Evolutionary conservation across 2,797 vertebrate genomes (phyloP).

Genomic region (Rhinoraja longicauda): DNA sequence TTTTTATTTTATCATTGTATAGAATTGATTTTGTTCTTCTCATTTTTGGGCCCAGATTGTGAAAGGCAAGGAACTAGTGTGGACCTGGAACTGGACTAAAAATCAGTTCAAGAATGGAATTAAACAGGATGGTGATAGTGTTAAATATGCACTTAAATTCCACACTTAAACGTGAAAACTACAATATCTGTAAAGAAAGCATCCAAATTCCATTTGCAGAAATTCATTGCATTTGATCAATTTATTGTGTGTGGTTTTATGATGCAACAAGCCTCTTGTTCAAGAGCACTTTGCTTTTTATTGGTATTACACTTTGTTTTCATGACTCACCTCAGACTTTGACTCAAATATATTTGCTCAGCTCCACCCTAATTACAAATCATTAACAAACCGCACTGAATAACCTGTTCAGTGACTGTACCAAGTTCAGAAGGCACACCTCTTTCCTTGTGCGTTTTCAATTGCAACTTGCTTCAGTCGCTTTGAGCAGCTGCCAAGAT

Average conservation of each 20-base stretch:
- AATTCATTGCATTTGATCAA: background rate
- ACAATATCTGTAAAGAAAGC: background rate
- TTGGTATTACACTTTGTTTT: background rate
- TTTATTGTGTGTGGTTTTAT: background rate
- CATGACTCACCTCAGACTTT: constrained; percentile 16
- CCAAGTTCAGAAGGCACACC: background rate
- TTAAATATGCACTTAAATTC: too few relatives aligned
- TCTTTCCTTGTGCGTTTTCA: background rate
- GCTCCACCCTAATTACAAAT: constrained; percentile 14
- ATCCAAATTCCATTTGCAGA: background rate
- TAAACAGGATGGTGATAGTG: background rate
- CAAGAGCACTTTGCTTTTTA: background rate
- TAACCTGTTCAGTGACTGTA: background rate
- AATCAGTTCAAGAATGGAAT: background rate
- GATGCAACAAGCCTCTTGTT: background rate
- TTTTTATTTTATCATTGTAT: too few relatives aligned
- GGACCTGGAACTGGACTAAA: too few relatives aligned
- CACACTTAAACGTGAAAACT: background rate
- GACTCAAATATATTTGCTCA: constrained; percentile 11
- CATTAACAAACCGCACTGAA: constrained; percentile 23
- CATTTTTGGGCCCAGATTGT: too few relatives aligned
- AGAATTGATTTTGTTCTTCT: too few relatives aligned
- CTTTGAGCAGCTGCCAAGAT: background rate
- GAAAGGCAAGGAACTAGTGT: too few relatives aligned
- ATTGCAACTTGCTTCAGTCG: background rate